Evolutionary conservation across 1,140 invertebrate species (phyloP).

Genomic region (Gryllus bimaculatus): DNA sequence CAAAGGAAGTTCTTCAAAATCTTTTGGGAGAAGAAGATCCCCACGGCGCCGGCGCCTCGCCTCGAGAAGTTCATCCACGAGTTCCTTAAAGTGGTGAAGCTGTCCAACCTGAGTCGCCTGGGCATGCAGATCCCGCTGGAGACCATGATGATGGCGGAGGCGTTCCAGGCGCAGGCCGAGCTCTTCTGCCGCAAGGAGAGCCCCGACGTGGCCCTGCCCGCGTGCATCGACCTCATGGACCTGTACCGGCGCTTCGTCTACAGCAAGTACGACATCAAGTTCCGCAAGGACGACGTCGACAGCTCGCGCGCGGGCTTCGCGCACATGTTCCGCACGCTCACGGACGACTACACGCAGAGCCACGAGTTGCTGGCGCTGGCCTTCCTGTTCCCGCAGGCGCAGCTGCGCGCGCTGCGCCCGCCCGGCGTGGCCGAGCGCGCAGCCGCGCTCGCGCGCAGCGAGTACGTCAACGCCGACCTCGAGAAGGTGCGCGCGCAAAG

Average conservation of each 20-base stretch:
- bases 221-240: neutral
- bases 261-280: neutral
- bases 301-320: neutral
- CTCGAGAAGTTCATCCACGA: neutral
- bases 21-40: neutral
- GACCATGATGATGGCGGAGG: neutral
- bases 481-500: neutral
- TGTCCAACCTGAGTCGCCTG: neutral
- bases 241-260: neutral
- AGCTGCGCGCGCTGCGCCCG: neutral
- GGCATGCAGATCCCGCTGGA: neutral
- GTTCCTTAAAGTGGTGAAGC: neutral
- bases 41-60: neutral
- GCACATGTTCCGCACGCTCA: neutral
- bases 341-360: neutral
- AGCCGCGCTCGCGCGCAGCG: neutral
- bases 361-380: neutral
- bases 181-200: neutral
- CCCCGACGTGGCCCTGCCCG: neutral
- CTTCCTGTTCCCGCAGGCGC: neutral
- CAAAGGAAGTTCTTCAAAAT: neutral
- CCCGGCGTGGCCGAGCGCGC: neutral
- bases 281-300: neutral
- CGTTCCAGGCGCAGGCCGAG: neutral
- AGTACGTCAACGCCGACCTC: neutral